A percentile compares a stretch with the other conserved stretches of the same genome.
phyloP scores from a whole-genome alignment of 2,113 vertebrate species.

The Dicaeum eximium region DNA sequence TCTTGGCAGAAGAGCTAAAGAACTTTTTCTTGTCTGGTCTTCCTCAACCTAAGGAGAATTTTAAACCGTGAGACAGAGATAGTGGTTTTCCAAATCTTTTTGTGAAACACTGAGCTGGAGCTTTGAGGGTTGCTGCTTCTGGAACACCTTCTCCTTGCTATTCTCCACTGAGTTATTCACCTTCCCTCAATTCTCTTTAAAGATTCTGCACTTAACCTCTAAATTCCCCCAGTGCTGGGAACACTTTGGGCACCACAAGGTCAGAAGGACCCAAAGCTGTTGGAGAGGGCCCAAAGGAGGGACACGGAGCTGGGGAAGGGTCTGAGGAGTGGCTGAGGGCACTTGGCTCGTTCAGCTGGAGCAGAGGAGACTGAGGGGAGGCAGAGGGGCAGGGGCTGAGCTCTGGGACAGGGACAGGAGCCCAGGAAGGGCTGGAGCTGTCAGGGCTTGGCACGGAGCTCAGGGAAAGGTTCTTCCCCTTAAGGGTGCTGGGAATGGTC shows the following conservation, averaged over 20 bases:
- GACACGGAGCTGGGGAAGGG: fast-evolving
- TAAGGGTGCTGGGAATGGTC: not conserved
- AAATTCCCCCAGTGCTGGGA: fast-evolving
- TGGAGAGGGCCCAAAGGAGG: not conserved
- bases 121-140: not conserved
- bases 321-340: not conserved
- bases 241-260: not conserved
- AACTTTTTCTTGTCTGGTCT: not conserved
- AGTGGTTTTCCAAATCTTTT: not conserved
- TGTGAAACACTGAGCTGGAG: not conserved
- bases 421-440: not conserved
- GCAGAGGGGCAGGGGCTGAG: not conserved
- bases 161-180: not conserved
- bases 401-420: not conserved
- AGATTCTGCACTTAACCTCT: not conserved
- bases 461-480: not conserved
- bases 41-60: not conserved
- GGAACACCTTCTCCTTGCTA: not conserved
- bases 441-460: not conserved
- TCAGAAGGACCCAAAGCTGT: not conserved
- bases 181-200: not conserved
- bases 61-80: not conserved
- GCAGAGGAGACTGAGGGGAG: not conserved
- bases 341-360: not conserved
- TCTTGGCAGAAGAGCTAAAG: not conserved